A percentile compares a stretch with the other conserved stretches of the same genome.
Conservation (phyloP, 35 echinoderm and acorn worm genomes). For the Stichopus chloronotus region DNA sequence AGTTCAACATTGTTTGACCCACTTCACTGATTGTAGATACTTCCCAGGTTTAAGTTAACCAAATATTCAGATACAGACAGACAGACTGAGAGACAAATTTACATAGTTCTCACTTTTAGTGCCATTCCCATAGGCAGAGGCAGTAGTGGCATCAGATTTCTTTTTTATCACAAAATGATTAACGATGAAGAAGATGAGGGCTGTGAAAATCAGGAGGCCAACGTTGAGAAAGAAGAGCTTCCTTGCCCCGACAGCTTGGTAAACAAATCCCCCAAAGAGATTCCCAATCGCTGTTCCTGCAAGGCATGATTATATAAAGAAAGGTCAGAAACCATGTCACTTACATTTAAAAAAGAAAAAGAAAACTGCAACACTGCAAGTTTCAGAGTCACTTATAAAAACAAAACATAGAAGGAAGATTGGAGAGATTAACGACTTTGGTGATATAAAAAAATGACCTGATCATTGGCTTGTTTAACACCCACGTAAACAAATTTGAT, state of each 20-base stretch:
- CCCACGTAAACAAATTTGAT: no score
- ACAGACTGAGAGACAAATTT: no score
- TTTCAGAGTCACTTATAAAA: no score
- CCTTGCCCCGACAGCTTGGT: constrained; percentile 38
- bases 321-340: not conserved
- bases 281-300: constrained; percentile 60
- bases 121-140: not conserved
- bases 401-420: no score
- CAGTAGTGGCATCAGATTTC: not conserved
- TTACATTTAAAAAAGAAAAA: not conserved
- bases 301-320: not conserved
- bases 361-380: not conserved
- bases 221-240: constrained; percentile 48
- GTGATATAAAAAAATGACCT: no score
- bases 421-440: no score
- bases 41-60: no score
- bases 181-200: not conserved
- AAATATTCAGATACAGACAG: no score
- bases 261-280: constrained; percentile 60
- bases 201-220: constrained; percentile 28
- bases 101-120: not conserved
- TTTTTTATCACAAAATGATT: constrained; percentile 10
- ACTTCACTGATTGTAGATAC: no score
- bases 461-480: no score
- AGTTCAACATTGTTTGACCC: no score